Evolutionary conservation across 1,140 invertebrate genomes (phyloP), one percentile per base, ranked within the genome.

Genomic region (Ooceraea biroi): DNA sequence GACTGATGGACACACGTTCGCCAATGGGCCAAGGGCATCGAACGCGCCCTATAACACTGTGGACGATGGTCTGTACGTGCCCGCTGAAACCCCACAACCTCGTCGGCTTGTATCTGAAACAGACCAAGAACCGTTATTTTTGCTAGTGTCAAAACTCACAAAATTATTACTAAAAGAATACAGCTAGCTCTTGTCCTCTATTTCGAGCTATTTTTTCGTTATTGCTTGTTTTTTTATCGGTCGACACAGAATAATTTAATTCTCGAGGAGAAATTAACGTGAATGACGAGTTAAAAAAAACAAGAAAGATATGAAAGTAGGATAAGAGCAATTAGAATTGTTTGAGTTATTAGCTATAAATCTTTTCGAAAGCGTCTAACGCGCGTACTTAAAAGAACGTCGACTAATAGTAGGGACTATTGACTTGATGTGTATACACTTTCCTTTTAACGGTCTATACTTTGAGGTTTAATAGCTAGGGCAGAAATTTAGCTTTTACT

Each of bases 61-160:
- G 98, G 19, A 98, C 94, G 58, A 98, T 97, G 0, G 98, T 99
- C 92, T 99, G 98, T 27, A 99, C 96, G 94, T 99, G 98, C 5
- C 98, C 98, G 94, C 97, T 98, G 90, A 98, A 98, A 60, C 98
- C 98, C 98, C 98, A 99, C 88, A 99, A 91, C 82, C 97, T 95
- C n/a, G 98, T 98, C 60, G 98, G 98, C 85, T 97, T 95, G 93
- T 98, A 99, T 57, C 98, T 99, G 94, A 57, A 96, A 95, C 78
- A 86, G 22, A 41, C 0, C 30, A 72, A 82, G 3, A 14, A 57
- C 1, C 19, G 44, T 46, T 12, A 63, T 61, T 61, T 65, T 52
- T 12, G 44, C 25, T 36, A 1, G 36, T 50, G 19, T 17, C 0
- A 7, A 36, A 7, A 8, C 14, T 1, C 14, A 3, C 30, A 36